Evolutionary conservation across 2,888 invertebrate genomes (phyloP).

Genomic region (Craniophora ligustri): DNA sequence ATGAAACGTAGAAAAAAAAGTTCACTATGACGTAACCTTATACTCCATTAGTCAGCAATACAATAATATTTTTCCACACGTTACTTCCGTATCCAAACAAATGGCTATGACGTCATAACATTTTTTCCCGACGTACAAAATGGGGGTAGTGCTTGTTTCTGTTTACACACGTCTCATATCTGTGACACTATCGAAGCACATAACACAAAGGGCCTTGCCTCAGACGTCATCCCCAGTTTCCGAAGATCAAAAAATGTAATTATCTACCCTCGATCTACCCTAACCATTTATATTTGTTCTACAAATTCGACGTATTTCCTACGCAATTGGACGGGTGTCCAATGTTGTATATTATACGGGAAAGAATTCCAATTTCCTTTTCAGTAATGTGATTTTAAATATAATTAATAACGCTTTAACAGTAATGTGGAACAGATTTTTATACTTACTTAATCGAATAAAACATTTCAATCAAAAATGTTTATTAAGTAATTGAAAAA

Average conservation of each 20-base stretch:
- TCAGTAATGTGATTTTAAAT: too few species aligned
- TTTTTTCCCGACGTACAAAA: slow-evolving; percentile 10
- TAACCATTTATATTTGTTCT: slow-evolving; percentile 88
- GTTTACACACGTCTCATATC: slow-evolving; percentile 71
- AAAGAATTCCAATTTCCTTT: too few species aligned
- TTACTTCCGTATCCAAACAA: slow-evolving; percentile 39
- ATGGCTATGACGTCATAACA: slow-evolving; percentile 42
- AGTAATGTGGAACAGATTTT: too few species aligned
- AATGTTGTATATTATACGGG: slow-evolving; percentile 46
- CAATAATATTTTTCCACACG: slow-evolving; percentile 34
- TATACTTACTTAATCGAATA: too few species aligned
- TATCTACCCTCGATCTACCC: slow-evolving; percentile 88
- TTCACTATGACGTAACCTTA: slow-evolving; percentile 27
- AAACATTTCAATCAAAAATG: too few species aligned
- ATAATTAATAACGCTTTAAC: too few species aligned
- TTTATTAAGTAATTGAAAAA: too few species aligned
- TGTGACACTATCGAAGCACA: slow-evolving; percentile 83
- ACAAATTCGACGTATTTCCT: slow-evolving; percentile 86
- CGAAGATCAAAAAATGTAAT: slow-evolving; percentile 88
- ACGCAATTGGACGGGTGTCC: slow-evolving; percentile 77
- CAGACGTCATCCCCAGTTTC: slow-evolving; percentile 79
- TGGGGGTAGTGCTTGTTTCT: slow-evolving; percentile 38
- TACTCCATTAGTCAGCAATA: slow-evolving; percentile 45
- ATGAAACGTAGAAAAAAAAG: slow-evolving; percentile 18
- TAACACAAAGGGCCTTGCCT: slow-evolving; percentile 66